These are phyloP conservation scores for Neogobius melanostomus DNA, from an alignment of 2,113 vertebrate species.

Conservation along the genomic window DNA sequence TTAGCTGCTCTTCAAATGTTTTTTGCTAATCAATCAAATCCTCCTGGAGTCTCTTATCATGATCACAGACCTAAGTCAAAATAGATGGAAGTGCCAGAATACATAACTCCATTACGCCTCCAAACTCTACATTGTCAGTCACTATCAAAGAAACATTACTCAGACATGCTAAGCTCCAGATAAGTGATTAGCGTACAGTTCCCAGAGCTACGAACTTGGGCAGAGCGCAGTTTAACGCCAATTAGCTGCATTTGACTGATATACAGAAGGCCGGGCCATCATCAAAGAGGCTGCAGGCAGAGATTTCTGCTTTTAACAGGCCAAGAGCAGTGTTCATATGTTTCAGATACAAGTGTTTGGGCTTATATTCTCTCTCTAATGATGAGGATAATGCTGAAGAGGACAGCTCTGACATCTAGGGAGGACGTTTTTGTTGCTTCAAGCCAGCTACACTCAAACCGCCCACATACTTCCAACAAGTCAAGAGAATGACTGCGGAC, in stretches of 20 bases:
- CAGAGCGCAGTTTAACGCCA: constrained; percentile 2
- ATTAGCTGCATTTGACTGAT: constrained; percentile 13
- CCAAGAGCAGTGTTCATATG: constrained; percentile 2
- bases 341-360: constrained; percentile 6
- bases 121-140: not conserved
- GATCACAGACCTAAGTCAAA: too few species aligned
- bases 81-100: too few species aligned
- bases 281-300: constrained; percentile 26
- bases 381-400: constrained; percentile 17
- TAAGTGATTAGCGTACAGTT: not conserved
- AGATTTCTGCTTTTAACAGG: not conserved
- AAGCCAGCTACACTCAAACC: constrained; percentile 3
- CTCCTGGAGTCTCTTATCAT: too few species aligned
- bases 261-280: constrained; percentile 6
- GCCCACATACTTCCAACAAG: not conserved
- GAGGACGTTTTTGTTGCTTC: constrained; percentile 18
- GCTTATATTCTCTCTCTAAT: constrained; percentile 8
- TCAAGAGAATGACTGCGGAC: not conserved
- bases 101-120: too few species aligned
- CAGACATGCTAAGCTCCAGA: constrained; percentile 24
- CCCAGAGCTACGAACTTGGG: not conserved
- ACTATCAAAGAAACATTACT: not conserved
- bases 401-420: constrained; percentile 21
- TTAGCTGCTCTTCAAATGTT: too few species aligned
- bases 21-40: too few species aligned